Evolutionary conservation across 2,888 invertebrate genomes (phyloP), one percentile per base, ranked within the genome.

Genomic region (Lathronympha strigana): DNA sequence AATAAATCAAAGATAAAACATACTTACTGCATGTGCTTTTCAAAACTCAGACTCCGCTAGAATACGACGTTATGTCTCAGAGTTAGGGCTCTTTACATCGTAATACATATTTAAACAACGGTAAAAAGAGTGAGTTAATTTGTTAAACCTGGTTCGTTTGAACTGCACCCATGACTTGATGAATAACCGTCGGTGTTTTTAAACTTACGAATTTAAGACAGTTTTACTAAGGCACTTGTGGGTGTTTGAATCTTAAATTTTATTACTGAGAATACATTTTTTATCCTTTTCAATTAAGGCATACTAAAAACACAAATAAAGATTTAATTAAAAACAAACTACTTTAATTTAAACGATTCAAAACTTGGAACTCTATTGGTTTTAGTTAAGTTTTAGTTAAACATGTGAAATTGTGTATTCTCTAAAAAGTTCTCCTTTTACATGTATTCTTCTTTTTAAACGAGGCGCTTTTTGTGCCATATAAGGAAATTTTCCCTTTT

Each of bases 1-100:
- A 79, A 86, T 89, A 86, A 86, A 89, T 88, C 88, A 88, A 77
- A 61, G 71, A 25, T 23, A 40, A 61, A 8, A 47, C 45, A 53
- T 57, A 40, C 43, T 31, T 67, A 60, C 63, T 13, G 19, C n/a
- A 28, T 11, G n/a, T 28, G 28, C 38, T 21, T 21, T 49, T 17
- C 1, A 28, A 43, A 61, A 40, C 54, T 8, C 31, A 23, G 1
- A 2, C 5, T 53, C 28, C n/a, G 31, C 38, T n/a, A 38, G 54
- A 47, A 66, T 6, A 13, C 38, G 15, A 28, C 25, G 6, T 53
- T 45, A 13, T 31, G 19, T 28, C 45, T 21, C 6, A 9, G 47
- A 19, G n/a, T 19, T 40, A 40, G 8, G 45, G 40, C 11, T 19
- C 13, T 6, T 13, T 17, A 21, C 11, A 15, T 5, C 1, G 5